Evolutionary conservation across 1,140 invertebrate species (phyloP).

Genomic region (Leptinotarsa texana): DNA sequence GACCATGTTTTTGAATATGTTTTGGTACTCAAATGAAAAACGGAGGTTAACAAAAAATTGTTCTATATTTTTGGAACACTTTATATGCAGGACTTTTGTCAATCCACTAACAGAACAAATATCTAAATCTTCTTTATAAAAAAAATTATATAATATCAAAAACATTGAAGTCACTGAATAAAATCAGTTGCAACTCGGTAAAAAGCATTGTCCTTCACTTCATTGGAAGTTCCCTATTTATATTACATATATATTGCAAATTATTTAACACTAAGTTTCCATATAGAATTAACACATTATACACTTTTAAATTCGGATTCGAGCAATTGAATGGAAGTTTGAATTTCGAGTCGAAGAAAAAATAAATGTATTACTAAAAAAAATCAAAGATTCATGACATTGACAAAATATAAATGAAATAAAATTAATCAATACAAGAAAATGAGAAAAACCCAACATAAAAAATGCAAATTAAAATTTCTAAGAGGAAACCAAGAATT

Average conservation of each 20-base stretch:
- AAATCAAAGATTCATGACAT: no score
- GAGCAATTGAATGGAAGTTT: neutral
- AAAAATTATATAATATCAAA: conserved; percentile 2
- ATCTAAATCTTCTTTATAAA: neutral
- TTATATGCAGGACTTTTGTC: neutral
- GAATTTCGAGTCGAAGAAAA: neutral
- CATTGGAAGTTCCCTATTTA: neutral
- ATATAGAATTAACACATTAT: neutral
- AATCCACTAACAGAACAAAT: neutral
- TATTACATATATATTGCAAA: neutral
- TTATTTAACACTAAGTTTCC: neutral
- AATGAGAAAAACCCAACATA: no score
- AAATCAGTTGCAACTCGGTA: neutral
- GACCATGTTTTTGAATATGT: no score
- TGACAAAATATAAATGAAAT: no score
- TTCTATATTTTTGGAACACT: no score
- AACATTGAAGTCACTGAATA: neutral
- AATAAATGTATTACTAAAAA: no score
- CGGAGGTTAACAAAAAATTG: no score
- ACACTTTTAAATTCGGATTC: conserved; percentile 3
- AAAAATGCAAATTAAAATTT: no score
- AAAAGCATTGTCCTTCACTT: neutral
- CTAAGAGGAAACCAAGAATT: no score
- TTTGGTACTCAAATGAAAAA: no score
- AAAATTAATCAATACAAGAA: no score